Base-by-base conservation (phyloP, 2,888 invertebrate genomes). In the Belgica antarctica region DNA sequence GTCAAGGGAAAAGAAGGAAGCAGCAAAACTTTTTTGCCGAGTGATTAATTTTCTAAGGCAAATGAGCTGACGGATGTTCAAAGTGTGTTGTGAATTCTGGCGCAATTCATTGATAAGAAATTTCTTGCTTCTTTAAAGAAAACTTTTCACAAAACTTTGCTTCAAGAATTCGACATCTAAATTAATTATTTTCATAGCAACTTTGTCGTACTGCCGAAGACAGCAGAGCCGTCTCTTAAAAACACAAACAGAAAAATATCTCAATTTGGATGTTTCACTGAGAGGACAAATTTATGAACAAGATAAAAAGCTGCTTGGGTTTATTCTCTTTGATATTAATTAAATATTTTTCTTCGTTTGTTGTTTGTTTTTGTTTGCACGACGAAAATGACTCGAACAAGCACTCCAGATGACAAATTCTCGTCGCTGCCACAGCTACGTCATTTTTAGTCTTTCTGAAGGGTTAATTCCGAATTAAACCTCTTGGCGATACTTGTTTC, bases 211-310 rank as follows among this genome's bases (percentile, higher is more conserved):
- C n/a, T n/a, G n/a, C n/a, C n/a, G n/a, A n/a, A n/a, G n/a, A n/a
- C n/a, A n/a, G n/a, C n/a, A n/a, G n/a, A n/a, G n/a, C n/a, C n/a
- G n/a, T n/a, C n/a, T n/a, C n/a, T n/a, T n/a, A n/a, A n/a, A n/a
- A n/a, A n/a, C n/a, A n/a, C n/a, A n/a, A n/a, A n/a, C n/a, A n/a
- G n/a, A n/a, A n/a, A n/a, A n/a, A n/a, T n/a, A n/a, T n/a, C n/a
- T 41, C 41, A 41, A 41, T 41, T 41, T n/a, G 15, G 41, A n/a
- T 41, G 12, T 41, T n/a, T 41, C 41, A n/a, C 15, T 41, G 41
- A n/a, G 12, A 15, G 15, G 15, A 15, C 41, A n/a, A n/a, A n/a
- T 41, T 41, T n/a, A 41, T 41, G 41, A 41, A 41, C n/a, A 41
- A 41, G n/a, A n/a, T 12, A 5, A 31, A 31, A 41, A n/a, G 41